Conservation (phyloP, 2,888 invertebrate genomes). For the Drosophila picticornis region DNA sequence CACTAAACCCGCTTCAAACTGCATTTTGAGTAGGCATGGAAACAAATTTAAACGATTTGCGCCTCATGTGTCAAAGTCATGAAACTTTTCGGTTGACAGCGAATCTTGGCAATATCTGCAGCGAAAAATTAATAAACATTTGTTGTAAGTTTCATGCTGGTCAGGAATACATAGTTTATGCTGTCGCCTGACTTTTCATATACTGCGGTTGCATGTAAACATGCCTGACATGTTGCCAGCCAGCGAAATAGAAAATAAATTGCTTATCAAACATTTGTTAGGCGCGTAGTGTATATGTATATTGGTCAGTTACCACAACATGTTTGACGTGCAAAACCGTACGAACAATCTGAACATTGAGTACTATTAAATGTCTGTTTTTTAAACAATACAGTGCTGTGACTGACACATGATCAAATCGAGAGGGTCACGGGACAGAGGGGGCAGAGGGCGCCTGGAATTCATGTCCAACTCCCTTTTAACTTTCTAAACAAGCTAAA, state of each 20-base stretch:
- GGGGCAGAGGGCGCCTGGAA: neutral
- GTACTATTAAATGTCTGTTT: neutral
- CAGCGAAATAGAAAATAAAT: slow-evolving; percentile 30
- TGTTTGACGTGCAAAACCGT: slow-evolving; percentile 26
- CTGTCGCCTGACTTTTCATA: slow-evolving; percentile 3
- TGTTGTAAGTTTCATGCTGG: neutral
- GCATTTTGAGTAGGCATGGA: neutral
- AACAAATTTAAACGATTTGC: neutral
- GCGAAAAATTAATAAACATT: neutral
- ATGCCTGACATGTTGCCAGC: neutral
- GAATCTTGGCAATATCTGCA: neutral
- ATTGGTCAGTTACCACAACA: slow-evolving; percentile 41
- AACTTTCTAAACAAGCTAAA: slow-evolving; percentile 38
- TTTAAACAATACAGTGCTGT: too few species aligned
- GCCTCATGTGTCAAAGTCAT: neutral
- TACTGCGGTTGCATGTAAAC: slow-evolving; percentile 4
- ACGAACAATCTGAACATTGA: neutral
- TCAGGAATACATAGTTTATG: neutral
- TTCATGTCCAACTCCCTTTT: neutral
- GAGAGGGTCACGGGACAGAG: neutral
- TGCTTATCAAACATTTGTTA: slow-evolving; percentile 35
- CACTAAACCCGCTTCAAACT: slow-evolving; percentile 2
- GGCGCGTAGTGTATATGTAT: slow-evolving; percentile 1
- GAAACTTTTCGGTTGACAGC: neutral
- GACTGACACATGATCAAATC: slow-evolving; percentile 20